Conservation (phyloP, 2,797 vertebrate species). For the Onychomys arenicola region DNA sequence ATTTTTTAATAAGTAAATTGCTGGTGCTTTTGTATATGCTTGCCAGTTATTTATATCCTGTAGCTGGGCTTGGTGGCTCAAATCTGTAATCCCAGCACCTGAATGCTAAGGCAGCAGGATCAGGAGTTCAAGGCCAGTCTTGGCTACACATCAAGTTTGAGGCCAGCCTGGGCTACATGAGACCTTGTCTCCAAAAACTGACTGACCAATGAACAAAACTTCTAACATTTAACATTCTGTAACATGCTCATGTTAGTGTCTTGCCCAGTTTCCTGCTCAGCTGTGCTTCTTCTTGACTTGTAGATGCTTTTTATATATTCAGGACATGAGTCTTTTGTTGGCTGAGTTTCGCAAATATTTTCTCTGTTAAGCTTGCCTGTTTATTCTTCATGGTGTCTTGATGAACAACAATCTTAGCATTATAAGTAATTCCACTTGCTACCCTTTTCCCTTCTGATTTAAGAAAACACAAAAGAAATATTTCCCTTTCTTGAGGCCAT, state of each 20-base stretch:
- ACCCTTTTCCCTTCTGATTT: background rate
- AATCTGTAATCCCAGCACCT: background rate
- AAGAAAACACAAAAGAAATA: background rate
- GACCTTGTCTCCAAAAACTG: background rate
- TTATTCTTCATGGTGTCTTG: background rate
- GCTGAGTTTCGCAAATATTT: slow-evolving; percentile 10
- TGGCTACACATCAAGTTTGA: background rate
- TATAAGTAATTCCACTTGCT: slow-evolving; percentile 23
- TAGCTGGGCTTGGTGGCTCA: background rate
- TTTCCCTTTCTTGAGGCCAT: background rate
- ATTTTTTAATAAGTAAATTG: slow-evolving; percentile 42
- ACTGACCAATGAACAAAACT: background rate
- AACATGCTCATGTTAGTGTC: slow-evolving; percentile 26
- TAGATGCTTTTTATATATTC: slow-evolving; percentile 42
- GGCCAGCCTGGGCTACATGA: background rate
- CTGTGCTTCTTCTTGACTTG: slow-evolving; percentile 41
- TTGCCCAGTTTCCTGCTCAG: slow-evolving; percentile 32
- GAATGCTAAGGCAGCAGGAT: background rate
- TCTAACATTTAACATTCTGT: background rate
- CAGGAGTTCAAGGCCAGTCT: background rate
- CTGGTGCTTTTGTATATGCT: slow-evolving; percentile 15
- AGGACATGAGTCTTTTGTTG: slow-evolving; percentile 26
- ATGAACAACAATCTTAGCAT: background rate
- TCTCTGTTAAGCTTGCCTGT: slow-evolving; percentile 26
- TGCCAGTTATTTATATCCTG: slow-evolving; percentile 38